phyloP scores from a whole-genome alignment of 2,888 invertebrate species.

The Rhamnusium bicolor region DNA sequence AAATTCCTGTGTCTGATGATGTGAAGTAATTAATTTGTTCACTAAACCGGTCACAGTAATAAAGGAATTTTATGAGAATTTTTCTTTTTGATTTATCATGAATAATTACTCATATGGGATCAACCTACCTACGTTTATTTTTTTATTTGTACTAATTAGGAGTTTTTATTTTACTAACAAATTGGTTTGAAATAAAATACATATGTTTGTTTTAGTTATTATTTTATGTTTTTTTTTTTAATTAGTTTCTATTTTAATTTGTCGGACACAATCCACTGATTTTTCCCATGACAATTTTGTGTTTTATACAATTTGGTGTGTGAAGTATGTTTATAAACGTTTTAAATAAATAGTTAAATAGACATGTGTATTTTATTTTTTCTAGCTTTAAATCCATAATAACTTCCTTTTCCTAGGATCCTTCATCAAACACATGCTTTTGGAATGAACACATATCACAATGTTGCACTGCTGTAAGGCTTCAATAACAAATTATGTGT shows the following conservation, averaged over 20 bases:
- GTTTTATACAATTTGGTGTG: conserved; percentile 6
- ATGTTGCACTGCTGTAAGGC: not conserved
- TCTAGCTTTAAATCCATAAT: conserved; percentile 11
- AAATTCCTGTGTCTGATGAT: no score
- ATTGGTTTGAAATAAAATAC: conserved; percentile 52
- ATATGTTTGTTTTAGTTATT: conserved; percentile 55
- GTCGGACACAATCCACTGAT: not conserved
- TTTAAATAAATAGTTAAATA: conserved; percentile 53
- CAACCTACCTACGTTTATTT: no score
- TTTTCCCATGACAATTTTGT: not conserved
- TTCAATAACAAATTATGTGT: not conserved
- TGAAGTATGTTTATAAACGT: conserved; percentile 30
- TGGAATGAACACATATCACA: not conserved
- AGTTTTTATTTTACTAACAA: conserved; percentile 18
- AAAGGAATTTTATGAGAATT: no score
- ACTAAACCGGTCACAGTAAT: no score
- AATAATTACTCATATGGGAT: no score
- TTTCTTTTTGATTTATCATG: no score
- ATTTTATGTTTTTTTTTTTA: conserved; percentile 24
- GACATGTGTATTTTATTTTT: conserved; percentile 64
- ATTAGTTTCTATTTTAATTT: not conserved
- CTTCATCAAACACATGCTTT: conserved; percentile 22
- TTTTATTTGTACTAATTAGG: not conserved
- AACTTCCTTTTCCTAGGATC: conserved; percentile 24
- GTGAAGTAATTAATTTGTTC: no score